Evolutionary conservation across 2,797 vertebrate genomes (phyloP), one percentile per base, ranked within the genome.

Genomic region (Platyrinchus mystaceus): DNA sequence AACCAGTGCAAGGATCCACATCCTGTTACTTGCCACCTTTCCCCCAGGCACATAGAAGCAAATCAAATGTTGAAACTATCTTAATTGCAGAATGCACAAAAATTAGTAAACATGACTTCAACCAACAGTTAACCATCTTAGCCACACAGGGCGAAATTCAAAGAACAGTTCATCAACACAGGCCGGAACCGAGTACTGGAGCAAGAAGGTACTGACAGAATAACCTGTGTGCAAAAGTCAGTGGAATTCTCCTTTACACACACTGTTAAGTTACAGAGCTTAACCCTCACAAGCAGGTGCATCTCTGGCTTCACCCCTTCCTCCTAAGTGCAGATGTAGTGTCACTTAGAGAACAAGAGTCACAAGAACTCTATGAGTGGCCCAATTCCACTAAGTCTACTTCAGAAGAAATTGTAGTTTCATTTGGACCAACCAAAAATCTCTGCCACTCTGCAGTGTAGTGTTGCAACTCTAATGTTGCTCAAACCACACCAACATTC

Each of bases 221-320:
- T 46, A 75, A 46, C 19, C 19, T 32, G 6, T 5, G 9, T 14
- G 10, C 68, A 13, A 32, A 62, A 79, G n/a, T 30, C 62, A 67
- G 8, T 3, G 11, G 20, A 77, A 66, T 52, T 56, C n/a, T 67
- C 53, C 37, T 66, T 89, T 32, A 77, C 3, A 14, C 4, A 46
- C 14, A 8, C 4, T 13, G 62, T 27, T 23, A 75, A 77, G 43
- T 37, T n/a, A 59, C 27, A 77, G n/a, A 81, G 8, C 7, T 89
- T 70, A 68, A 78, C 3, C 36, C 7, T 2, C 36, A 91, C 46
- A 49, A 26, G 7, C 0, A 0, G 4, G 3, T 7, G 12, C n/a
- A 46, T 26, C 43, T 60, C 53, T 36, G 30, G 23, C 49, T 81
- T 88, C 59, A 60, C 7, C 6, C 32, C 84, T 47, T 14, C 22